Evolutionary conservation across 2,113 vertebrate species (phyloP).

Genomic region (Amphilophus citrinellus): DNA sequence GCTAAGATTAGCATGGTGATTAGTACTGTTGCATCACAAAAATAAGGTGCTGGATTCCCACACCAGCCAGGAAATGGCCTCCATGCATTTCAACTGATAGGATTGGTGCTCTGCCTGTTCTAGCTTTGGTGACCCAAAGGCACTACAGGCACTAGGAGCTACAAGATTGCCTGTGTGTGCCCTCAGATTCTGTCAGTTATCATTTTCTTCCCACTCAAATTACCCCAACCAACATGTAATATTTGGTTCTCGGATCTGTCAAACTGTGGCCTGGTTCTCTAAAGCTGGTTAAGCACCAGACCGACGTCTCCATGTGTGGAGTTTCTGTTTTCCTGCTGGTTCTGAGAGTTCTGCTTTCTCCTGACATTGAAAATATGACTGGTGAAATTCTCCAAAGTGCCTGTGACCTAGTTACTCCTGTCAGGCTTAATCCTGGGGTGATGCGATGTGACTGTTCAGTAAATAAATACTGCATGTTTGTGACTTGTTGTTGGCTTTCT

Average conservation of each 20-base stretch:
- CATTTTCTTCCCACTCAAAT: no score
- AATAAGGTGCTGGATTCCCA: not conserved
- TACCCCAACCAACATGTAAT: no score
- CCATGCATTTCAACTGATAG: not conserved
- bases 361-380: not conserved
- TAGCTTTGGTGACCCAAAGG: no score
- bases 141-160: not conserved
- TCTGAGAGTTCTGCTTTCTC: not conserved
- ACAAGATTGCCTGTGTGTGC: not conserved
- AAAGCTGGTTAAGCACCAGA: not conserved
- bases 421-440: rapidly evolving
- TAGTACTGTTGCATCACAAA: not conserved
- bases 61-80: not conserved
- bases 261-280: not conserved
- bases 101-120: not conserved
- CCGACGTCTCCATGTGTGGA: not conserved
- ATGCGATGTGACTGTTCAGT: not conserved
- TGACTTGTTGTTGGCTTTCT: not conserved
- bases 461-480: not conserved
- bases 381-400: no score
- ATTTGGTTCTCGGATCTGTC: no score
- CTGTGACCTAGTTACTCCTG: no score
- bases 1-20: no score
- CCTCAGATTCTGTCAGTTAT: not conserved
- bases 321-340: no score